Evolutionary conservation across 1,140 invertebrate species (phyloP).

Genomic region (Agrypnia vestita): DNA sequence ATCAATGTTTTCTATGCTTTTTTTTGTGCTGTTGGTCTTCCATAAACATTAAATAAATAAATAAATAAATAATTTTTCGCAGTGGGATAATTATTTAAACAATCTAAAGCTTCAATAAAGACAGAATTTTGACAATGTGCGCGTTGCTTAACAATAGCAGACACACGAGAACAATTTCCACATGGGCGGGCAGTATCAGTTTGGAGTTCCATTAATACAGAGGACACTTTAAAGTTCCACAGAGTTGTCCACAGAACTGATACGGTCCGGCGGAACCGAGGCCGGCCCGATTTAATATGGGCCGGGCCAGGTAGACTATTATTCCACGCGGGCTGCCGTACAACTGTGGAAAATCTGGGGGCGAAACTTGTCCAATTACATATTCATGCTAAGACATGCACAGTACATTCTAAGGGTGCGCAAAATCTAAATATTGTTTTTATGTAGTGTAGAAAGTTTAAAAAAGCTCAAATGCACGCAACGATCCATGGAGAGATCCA

Average conservation of each 20-base stretch:
- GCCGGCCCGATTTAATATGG: neutral
- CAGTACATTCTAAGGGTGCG: too few species aligned
- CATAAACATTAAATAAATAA: too few species aligned
- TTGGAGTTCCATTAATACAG: neutral
- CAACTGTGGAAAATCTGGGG: slow-evolving; percentile 3
- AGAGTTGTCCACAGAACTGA: neutral
- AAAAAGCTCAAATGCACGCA: too few species aligned
- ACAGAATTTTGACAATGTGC: neutral
- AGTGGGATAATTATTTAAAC: too few species aligned
- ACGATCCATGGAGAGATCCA: too few species aligned
- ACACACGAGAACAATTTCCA: neutral
- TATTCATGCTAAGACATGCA: neutral
- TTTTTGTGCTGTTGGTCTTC: too few species aligned
- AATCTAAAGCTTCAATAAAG: too few species aligned
- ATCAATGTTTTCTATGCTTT: too few species aligned
- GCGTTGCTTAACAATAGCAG: neutral
- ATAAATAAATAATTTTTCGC: too few species aligned
- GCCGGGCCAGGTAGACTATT: neutral
- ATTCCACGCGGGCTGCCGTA: neutral
- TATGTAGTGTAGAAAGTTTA: too few species aligned
- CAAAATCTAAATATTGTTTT: neutral
- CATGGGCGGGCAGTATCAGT: neutral
- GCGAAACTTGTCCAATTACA: slow-evolving; percentile 26
- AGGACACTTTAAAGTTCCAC: neutral
- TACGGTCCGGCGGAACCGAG: neutral